Percentiles rank a stretch among this genome's conserved stretches.
These are phyloP conservation scores for Abrostola tripartita DNA, from an alignment of 2,888 invertebrate genomes.

Conservation along the genomic window DNA sequence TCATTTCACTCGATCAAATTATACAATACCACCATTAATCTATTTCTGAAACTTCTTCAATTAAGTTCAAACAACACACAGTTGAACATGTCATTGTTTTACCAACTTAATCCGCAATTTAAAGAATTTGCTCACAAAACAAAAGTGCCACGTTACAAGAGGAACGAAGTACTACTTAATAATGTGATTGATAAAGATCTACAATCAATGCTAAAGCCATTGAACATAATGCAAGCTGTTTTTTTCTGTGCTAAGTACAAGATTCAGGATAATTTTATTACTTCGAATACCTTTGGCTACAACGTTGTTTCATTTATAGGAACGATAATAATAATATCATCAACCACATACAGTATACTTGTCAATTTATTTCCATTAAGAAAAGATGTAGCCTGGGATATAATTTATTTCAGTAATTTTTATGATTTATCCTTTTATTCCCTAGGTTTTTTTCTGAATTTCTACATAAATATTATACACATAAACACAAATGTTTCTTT, in stretches of 20 bases:
- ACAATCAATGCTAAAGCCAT: constrained; percentile 23
- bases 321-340: neutral
- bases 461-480: neutral
- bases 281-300: constrained; percentile 12
- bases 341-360: neutral
- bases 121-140: no score
- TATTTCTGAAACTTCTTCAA: neutral
- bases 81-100: neutral
- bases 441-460: neutral
- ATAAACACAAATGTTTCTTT: neutral
- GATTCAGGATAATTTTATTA: constrained; percentile 10
- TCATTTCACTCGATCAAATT: neutral
- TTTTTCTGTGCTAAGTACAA: constrained; percentile 23
- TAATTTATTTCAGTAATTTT: neutral
- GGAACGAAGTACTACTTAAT: neutral
- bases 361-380: neutral
- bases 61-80: neutral
- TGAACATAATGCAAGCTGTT: constrained; percentile 17
- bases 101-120: neutral
- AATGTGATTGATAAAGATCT: constrained; percentile 15
- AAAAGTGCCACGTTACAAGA: no score
- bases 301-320: neutral
- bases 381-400: neutral
- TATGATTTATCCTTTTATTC: neutral
- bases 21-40: neutral